Conservation (phyloP, 2,888 invertebrate species). For the Griposia aprilina region DNA sequence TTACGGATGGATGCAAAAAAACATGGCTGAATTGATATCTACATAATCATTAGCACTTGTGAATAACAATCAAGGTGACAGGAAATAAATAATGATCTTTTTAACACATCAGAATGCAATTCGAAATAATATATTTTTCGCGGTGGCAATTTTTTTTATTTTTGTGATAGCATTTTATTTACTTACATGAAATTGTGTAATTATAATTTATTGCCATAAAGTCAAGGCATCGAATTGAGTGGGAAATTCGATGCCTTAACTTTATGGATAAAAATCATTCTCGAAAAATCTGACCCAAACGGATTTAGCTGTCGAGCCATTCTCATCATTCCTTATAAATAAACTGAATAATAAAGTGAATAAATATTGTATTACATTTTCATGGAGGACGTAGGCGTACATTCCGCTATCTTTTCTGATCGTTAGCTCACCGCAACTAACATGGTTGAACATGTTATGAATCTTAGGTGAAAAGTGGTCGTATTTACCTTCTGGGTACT, state of each 20-base stretch:
- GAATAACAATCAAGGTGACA: background rate
- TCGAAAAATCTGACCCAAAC: background rate
- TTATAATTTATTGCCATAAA: no score
- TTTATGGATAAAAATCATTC: background rate
- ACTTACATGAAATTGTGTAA: background rate
- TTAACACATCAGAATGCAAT: background rate
- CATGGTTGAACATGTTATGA: background rate
- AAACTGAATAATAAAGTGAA: background rate
- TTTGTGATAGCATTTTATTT: background rate
- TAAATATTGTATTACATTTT: constrained; percentile 9
- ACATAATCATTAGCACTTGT: background rate
- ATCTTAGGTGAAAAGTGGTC: background rate
- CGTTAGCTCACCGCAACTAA: background rate
- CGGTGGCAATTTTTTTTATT: background rate
- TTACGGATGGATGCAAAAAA: background rate
- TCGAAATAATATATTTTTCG: background rate
- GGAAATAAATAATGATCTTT: background rate
- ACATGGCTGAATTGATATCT: background rate
- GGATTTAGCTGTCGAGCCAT: background rate
- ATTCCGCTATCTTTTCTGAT: background rate
- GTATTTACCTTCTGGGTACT: background rate
- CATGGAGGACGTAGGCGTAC: background rate
- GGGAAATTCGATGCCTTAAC: background rate
- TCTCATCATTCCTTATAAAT: background rate
- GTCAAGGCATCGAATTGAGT: no score